Evolutionary conservation across 1,140 invertebrate species (phyloP).

Genomic region (Triops longicaudatus): DNA sequence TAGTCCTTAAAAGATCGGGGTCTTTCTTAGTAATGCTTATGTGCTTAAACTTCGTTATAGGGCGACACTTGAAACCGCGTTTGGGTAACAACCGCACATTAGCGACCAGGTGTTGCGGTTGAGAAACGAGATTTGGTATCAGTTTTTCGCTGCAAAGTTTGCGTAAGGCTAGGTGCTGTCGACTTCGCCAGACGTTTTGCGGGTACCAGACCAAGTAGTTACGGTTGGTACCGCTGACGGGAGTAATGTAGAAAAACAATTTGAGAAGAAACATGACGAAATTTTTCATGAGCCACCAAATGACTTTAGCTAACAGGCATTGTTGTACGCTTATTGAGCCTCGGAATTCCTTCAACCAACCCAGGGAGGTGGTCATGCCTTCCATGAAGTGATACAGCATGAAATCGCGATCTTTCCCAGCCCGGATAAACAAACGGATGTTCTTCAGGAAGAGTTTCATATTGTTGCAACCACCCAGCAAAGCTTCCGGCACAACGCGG

Average conservation of each 20-base stretch:
- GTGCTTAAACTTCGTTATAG: neutral
- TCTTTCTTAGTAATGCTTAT: neutral
- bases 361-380: neutral
- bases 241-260: neutral
- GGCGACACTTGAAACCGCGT: neutral
- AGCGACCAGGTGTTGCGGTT: neutral
- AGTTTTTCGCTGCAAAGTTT: neutral
- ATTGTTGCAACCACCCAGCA: neutral
- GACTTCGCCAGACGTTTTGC: neutral
- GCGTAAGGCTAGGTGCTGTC: neutral
- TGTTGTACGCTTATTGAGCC: neutral
- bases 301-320: neutral
- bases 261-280: neutral
- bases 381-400: neutral
- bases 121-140: neutral
- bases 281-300: neutral
- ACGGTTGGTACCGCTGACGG: neutral
- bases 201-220: constrained; percentile 4
- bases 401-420: neutral
- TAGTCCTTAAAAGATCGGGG: neutral
- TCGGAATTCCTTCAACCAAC: neutral
- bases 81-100: neutral
- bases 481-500: neutral
- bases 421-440: neutral
- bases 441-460: neutral